Conservation (phyloP, 2,888 invertebrate species). For the Amphipyra berbera region DNA sequence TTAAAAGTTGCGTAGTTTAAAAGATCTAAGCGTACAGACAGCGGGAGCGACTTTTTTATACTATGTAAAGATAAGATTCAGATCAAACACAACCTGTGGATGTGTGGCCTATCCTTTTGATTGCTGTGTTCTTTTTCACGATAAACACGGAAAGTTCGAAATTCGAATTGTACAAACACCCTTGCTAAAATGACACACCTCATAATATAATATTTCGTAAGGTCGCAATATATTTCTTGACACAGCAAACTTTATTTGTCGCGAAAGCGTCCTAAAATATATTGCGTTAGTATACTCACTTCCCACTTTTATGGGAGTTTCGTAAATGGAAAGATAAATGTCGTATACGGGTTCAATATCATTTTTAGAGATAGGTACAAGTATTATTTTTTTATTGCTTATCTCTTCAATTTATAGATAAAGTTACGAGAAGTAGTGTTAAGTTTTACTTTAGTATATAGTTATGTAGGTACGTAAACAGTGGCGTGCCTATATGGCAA, state of each 20-base stretch:
- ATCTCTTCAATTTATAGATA: slow-evolving; percentile 11
- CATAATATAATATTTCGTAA: slow-evolving; percentile 1
- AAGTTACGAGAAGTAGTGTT: slow-evolving; percentile 3
- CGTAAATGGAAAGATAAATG: slow-evolving; percentile 44
- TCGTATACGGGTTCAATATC: slow-evolving; percentile 32
- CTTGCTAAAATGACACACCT: neutral
- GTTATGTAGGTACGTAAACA: too few relatives aligned
- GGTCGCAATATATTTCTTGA: slow-evolving; percentile 5
- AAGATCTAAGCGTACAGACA: too few relatives aligned
- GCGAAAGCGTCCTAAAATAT: slow-evolving; percentile 37
- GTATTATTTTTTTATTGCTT: slow-evolving; percentile 25
- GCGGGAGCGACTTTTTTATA: too few relatives aligned
- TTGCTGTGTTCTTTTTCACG: too few relatives aligned
- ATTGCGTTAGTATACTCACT: slow-evolving; percentile 37
- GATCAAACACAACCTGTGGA: too few relatives aligned
- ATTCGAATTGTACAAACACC: neutral
- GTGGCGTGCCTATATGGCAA: too few relatives aligned
- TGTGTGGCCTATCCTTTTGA: too few relatives aligned
- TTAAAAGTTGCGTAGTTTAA: too few relatives aligned
- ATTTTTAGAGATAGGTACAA: slow-evolving; percentile 17
- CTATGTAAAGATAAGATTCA: too few relatives aligned
- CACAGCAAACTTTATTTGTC: slow-evolving; percentile 40
- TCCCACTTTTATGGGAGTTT: slow-evolving; percentile 43
- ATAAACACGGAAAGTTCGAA: neutral
- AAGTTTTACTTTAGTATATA: neutral